A percentile compares a stretch with the other conserved stretches of the same genome.
These are phyloP conservation scores for Orius insidiosus DNA, from an alignment of 1,140 invertebrate genomes.

Conservation along the genomic window DNA sequence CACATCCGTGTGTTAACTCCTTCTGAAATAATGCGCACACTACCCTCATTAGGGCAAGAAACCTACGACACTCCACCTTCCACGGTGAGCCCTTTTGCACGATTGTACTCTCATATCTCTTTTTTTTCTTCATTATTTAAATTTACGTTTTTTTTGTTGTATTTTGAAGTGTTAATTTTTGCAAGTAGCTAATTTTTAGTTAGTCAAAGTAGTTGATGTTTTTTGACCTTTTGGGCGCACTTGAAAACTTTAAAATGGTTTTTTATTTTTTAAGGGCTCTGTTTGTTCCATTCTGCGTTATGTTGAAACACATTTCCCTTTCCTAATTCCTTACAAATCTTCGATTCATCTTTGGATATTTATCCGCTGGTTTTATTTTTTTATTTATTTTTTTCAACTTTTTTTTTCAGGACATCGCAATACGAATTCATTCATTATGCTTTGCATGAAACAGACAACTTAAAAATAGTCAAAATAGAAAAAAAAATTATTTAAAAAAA, in stretches of 20 bases:
- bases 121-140: conserved; percentile 2
- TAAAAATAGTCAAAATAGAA: too few species aligned
- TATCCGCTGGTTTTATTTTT: too few species aligned
- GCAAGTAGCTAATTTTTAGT: conserved; percentile 5
- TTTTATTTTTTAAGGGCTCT: not conserved
- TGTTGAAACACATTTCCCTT: not conserved
- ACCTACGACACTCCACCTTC: conserved; percentile 41
- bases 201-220: conserved; percentile 11
- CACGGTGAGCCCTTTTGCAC: conserved; percentile 34
- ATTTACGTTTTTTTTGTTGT: conserved; percentile 6
- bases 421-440: too few species aligned
- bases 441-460: too few species aligned
- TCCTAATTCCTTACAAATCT: not conserved
- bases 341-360: conserved; percentile 6
- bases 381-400: too few species aligned
- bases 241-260: not conserved
- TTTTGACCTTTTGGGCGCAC: not conserved
- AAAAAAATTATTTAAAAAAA: too few species aligned
- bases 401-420: not conserved
- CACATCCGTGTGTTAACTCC: conserved; percentile 70
- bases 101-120: conserved; percentile 16
- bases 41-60: conserved; percentile 58
- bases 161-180: conserved; percentile 12
- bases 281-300: conserved; percentile 7
- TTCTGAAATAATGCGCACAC: conserved; percentile 70